phyloP scores from a whole-genome alignment of 2,797 vertebrate genomes.

The Ptychobarbus kaznakovi region DNA sequence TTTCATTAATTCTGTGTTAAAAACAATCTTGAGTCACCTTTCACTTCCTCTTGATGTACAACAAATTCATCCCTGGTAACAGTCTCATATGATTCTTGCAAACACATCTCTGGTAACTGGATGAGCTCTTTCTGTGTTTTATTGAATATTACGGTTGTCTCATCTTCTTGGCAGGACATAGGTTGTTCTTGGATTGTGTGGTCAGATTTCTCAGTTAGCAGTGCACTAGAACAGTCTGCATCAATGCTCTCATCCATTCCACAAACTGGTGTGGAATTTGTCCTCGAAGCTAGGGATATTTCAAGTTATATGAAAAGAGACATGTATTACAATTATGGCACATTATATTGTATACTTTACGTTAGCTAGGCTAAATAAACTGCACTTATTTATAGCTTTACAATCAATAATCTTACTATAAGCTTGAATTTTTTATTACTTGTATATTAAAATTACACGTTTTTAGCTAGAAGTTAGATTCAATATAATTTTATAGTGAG shows the following conservation, averaged over 20 bases:
- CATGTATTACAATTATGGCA: slow-evolving; percentile 70
- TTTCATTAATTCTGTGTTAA: slow-evolving; percentile 51
- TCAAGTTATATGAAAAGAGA: slow-evolving; percentile 78
- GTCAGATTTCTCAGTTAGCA: slow-evolving; percentile 72
- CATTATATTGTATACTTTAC: slow-evolving; percentile 52
- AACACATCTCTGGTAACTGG: slow-evolving; percentile 67
- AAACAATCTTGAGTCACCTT: slow-evolving; percentile 80
- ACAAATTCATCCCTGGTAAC: slow-evolving; percentile 73
- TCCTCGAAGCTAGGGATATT: slow-evolving; percentile 76
- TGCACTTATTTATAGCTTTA: neutral
- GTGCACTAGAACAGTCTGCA: slow-evolving; percentile 71
- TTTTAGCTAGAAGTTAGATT: slow-evolving; percentile 33
- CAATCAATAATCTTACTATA: neutral
- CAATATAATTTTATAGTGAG: slow-evolving; percentile 18
- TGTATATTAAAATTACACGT: neutral
- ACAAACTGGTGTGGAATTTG: slow-evolving; percentile 74
- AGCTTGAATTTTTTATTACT: neutral
- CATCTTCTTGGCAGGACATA: slow-evolving; percentile 67
- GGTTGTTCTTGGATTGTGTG: slow-evolving; percentile 57
- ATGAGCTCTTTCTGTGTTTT: slow-evolving; percentile 77
- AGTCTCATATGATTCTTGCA: slow-evolving; percentile 76
- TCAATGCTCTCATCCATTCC: slow-evolving; percentile 74
- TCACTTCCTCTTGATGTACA: slow-evolving; percentile 79
- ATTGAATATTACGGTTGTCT: slow-evolving; percentile 68
- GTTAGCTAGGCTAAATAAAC: slow-evolving; percentile 14